Evolutionary conservation across 2,888 invertebrate species (phyloP).

Genomic region (Luperina testacea): DNA sequence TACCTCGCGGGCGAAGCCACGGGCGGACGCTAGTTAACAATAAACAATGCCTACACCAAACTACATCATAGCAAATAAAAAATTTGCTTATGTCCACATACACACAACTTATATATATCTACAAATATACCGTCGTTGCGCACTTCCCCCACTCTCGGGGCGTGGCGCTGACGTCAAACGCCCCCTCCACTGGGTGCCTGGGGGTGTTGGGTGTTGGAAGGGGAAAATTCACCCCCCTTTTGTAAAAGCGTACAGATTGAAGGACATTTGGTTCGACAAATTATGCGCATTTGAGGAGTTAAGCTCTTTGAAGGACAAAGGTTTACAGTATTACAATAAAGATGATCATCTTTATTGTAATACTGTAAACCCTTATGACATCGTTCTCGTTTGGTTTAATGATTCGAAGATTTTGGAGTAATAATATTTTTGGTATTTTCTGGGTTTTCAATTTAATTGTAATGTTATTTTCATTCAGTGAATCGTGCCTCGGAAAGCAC

Average conservation of each 20-base stretch:
- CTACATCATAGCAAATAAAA: slow-evolving; percentile 9
- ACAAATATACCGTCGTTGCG: slow-evolving; percentile 23
- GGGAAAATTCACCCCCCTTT: slow-evolving; percentile 34
- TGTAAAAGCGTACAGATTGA: slow-evolving; percentile 33
- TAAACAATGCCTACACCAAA: slow-evolving; percentile 3
- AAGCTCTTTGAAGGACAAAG: background rate
- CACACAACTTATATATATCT: background rate
- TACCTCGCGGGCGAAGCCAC: no score
- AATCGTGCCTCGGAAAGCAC: no score
- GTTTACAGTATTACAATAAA: background rate
- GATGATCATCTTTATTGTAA: no score
- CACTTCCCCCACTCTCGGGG: slow-evolving; percentile 63
- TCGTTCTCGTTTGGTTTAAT: background rate
- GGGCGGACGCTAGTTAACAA: no score
- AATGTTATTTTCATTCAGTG: background rate
- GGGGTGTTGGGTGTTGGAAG: slow-evolving; percentile 23
- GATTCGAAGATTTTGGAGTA: background rate
- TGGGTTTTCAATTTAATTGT: background rate
- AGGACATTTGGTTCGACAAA: slow-evolving; percentile 50
- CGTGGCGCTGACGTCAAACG: slow-evolving; percentile 80
- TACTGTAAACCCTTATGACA: no score
- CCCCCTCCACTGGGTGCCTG: slow-evolving; percentile 51
- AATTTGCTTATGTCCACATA: background rate
- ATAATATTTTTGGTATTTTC: background rate
- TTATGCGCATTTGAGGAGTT: slow-evolving; percentile 25